Evolutionary conservation across 2,888 invertebrate species (phyloP).

Genomic region (Parascotia fuliginaria): DNA sequence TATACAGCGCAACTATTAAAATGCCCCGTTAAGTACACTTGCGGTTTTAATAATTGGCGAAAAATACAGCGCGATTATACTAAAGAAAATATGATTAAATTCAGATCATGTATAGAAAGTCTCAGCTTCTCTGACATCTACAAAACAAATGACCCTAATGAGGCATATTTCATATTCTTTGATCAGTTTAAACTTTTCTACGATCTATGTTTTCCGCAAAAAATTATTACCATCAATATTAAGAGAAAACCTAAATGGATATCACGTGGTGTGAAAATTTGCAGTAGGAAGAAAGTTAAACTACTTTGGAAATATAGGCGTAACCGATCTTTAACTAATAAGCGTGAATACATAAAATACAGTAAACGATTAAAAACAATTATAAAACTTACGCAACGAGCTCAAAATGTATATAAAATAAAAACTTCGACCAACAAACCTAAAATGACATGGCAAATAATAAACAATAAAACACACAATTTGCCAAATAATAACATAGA

Average conservation of each 20-base stretch:
- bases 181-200: slow-evolving; percentile 1
- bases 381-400: background rate
- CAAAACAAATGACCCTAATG: background rate
- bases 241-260: slow-evolving; percentile 2
- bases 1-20: background rate
- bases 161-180: background rate
- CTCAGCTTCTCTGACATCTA: slow-evolving; percentile 1
- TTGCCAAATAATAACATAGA: background rate
- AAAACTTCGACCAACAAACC: background rate
- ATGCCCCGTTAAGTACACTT: background rate
- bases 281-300: background rate
- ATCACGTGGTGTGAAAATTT: background rate
- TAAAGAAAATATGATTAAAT: background rate
- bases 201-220: slow-evolving; percentile 5
- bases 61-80: background rate
- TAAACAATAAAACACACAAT: background rate
- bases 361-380: slow-evolving; percentile 1
- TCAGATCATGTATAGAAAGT: background rate
- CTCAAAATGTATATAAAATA: background rate
- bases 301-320: slow-evolving; percentile 8
- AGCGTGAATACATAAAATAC: background rate
- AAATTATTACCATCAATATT: background rate
- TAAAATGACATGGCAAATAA: background rate
- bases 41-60: background rate
- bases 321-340: background rate